Conservation (phyloP, 2,888 invertebrate species). For the Ptychoptera contaminata region DNA sequence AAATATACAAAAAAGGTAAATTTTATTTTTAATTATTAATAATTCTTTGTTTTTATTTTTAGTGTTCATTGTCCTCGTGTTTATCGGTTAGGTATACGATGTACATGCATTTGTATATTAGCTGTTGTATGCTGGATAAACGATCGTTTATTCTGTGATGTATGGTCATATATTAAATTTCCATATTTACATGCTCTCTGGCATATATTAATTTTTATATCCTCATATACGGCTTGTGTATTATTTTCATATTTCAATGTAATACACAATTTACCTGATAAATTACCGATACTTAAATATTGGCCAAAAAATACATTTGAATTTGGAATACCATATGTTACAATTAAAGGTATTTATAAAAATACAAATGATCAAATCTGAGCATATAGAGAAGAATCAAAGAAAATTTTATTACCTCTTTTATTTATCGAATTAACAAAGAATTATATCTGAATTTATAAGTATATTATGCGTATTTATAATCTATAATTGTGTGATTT, state of each 20-base stretch:
- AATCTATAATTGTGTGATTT: too few relatives aligned
- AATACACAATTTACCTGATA: conserved; percentile 51
- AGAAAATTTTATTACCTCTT: too few relatives aligned
- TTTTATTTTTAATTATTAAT: conserved; percentile 8
- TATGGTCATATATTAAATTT: conserved; percentile 61
- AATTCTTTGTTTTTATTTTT: conserved; percentile 10
- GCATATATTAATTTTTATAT: conserved; percentile 69
- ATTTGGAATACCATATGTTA: conserved; percentile 59
- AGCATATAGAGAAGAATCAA: too few relatives aligned
- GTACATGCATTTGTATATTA: conserved; percentile 47
- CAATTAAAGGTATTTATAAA: conserved; percentile 42
- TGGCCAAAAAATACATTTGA: conserved; percentile 68
- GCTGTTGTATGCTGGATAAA: conserved; percentile 65
- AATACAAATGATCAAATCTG: conserved; percentile 20
- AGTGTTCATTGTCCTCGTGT: conserved; percentile 48
- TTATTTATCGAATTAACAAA: too few relatives aligned
- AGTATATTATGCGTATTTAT: too few relatives aligned
- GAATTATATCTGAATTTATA: too few relatives aligned
- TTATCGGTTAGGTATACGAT: conserved; percentile 53
- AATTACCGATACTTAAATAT: conserved; percentile 50
- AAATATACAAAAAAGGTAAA: too few relatives aligned
- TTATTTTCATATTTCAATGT: conserved; percentile 68
- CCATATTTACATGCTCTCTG: conserved; percentile 72
- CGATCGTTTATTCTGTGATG: conserved; percentile 63
- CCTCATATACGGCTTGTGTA: conserved; percentile 60